Evolutionary conservation across 2,797 vertebrate genomes (phyloP).

Genomic region (Lepidocolaptes lacrymiger): DNA sequence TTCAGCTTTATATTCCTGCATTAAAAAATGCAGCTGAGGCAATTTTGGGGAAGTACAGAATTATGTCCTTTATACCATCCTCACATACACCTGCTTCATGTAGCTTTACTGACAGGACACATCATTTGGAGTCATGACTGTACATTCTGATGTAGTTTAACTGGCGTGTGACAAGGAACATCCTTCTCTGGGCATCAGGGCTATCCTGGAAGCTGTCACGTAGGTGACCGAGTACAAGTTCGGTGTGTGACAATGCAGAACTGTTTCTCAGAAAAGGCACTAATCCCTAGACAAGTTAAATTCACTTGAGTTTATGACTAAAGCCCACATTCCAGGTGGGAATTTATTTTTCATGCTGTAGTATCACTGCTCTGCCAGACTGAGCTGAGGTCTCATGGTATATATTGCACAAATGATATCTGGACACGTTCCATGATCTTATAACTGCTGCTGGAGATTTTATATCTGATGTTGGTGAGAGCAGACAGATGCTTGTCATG

Average conservation of each 20-base stretch:
- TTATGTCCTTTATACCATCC: not conserved
- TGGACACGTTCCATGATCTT: not conserved
- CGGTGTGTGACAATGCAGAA: not conserved
- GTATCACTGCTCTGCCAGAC: not conserved
- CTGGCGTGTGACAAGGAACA: not conserved
- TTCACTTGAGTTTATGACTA: not conserved
- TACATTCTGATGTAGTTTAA: not conserved
- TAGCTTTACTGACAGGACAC: not conserved
- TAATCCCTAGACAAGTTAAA: not conserved
- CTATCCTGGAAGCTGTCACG: not conserved
- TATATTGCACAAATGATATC: not conserved
- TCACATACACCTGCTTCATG: accelerated
- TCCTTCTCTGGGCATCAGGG: not conserved
- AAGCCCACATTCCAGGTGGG: not conserved
- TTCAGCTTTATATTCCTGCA: not conserved
- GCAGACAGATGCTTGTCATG: not conserved
- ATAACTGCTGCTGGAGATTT: not conserved
- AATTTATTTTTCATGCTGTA: not conserved
- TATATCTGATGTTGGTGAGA: not conserved
- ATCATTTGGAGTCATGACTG: not conserved
- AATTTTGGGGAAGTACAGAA: not conserved
- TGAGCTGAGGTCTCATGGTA: not conserved
- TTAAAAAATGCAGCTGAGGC: not conserved
- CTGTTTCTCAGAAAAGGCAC: not conserved
- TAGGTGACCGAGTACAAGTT: not conserved